Percentiles rank a stretch among this genome's conserved stretches.
phyloP scores from a whole-genome alignment of 2,888 invertebrate species.

The Scaptomyza caliginosa region DNA sequence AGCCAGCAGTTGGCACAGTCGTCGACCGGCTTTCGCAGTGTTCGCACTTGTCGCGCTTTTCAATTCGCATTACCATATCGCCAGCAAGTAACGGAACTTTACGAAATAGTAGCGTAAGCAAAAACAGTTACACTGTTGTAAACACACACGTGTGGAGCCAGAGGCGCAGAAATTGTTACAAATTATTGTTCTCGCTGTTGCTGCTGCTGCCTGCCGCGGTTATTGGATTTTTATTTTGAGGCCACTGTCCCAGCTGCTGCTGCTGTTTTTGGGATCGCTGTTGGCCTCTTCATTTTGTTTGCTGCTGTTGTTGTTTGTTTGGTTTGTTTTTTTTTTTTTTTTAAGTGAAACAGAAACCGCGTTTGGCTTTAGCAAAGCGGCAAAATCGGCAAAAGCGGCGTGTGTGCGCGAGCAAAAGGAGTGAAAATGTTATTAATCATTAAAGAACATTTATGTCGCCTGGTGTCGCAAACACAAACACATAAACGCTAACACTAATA shows the following conservation, averaged over 20 bases:
- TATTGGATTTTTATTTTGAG: slow-evolving; percentile 57
- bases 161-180: slow-evolving; percentile 12
- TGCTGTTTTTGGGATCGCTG: background rate
- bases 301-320: slow-evolving; percentile 19
- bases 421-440: slow-evolving; percentile 77
- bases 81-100: slow-evolving; percentile 20
- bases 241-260: slow-evolving; percentile 14
- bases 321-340: slow-evolving; percentile 40
- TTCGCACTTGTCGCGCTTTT: slow-evolving; percentile 46
- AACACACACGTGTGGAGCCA: slow-evolving; percentile 62
- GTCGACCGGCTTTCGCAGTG: slow-evolving; percentile 73
- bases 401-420: slow-evolving; percentile 63
- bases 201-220: slow-evolving; percentile 30
- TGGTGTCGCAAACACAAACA: slow-evolving; percentile 46
- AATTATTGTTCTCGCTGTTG: slow-evolving; percentile 11
- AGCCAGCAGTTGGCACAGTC: slow-evolving; percentile 59
- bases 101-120: slow-evolving; percentile 46
- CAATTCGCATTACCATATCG: slow-evolving; percentile 1
- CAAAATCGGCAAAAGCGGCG: slow-evolving; percentile 6
- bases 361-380: slow-evolving; percentile 30
- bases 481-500: slow-evolving; percentile 1
- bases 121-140: slow-evolving; percentile 28
- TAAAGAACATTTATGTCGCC: slow-evolving; percentile 71
- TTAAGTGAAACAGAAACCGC: slow-evolving; percentile 64
- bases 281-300: slow-evolving; percentile 1